phyloP scores from a whole-genome alignment of 2,797 vertebrate species.

The Champsocephalus esox region DNA sequence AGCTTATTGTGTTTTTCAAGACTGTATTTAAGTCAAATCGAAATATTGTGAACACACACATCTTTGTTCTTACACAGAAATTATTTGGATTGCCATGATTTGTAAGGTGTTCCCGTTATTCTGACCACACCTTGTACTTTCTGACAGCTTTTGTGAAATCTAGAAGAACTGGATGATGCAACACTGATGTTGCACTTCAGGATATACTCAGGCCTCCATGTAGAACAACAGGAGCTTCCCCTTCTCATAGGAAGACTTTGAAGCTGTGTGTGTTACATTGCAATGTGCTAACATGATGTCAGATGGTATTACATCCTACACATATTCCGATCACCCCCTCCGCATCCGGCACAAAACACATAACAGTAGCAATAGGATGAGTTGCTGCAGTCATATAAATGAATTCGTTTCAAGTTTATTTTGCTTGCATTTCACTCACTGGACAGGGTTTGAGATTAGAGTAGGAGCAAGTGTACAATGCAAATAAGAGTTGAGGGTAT shows the following conservation, averaged over 20 bases:
- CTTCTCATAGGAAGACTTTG: not conserved
- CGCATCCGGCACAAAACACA: not conserved
- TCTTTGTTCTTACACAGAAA: too few relatives aligned
- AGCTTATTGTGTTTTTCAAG: too few relatives aligned
- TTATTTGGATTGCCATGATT: too few relatives aligned
- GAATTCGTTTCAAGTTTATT: not conserved
- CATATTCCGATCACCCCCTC: not conserved
- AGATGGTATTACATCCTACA: not conserved
- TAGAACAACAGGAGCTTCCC: not conserved
- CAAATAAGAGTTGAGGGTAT: fast-evolving
- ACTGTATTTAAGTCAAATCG: not conserved
- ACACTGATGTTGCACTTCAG: not conserved
- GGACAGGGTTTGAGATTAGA: not conserved
- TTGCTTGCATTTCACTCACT: not conserved
- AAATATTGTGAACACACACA: not conserved
- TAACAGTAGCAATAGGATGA: fast-evolving
- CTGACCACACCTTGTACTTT: not conserved
- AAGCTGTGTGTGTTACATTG: not conserved
- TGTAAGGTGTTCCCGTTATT: not conserved
- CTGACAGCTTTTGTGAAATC: not conserved
- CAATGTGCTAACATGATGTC: not conserved
- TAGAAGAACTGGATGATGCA: not conserved
- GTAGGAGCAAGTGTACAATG: not conserved
- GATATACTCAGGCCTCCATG: not conserved
- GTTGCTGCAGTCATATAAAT: too few relatives aligned